Base-by-base conservation (phyloP, 2,113 vertebrate species). In the Scalopus aquaticus region DNA sequence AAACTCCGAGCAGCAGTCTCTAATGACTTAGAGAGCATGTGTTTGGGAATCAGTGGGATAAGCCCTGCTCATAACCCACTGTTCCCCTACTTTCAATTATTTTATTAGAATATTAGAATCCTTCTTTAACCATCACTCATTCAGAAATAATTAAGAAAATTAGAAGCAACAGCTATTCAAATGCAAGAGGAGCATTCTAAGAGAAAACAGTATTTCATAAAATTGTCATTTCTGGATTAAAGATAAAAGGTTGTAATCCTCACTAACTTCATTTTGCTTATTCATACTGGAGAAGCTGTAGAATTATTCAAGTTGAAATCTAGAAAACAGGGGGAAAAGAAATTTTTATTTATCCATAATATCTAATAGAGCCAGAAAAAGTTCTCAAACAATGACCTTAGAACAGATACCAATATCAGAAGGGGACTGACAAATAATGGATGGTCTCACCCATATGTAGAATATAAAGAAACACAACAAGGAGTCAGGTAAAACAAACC, bases 201-300 rank as follows among this genome's bases (percentile, higher is more conserved):
- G 22, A 80, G 54, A 88, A 83, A 92, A 72, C 5, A 64, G 6
- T 20, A 49, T 46, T 49, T 24, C 12, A 83, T 51, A 54, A 90
- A 94, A 78, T n/a, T n/a, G 17, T 73, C 35, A 90, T 87, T 81
- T 88, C 35, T 78, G 39, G 16, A 90, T 87, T 94, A 73, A 94
- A 94, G 44, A 87, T 54, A 16, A 81, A 77, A 62, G 28, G 51
- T 76, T 80, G 85, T 28, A 58, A 70, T 58, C 6, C 2, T 81
- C 44, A 30, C 15, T 85, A 44, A 70, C 37, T 44, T 90, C 35
- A 56, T 13, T 67, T 78, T 35, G 70, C 6, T 56, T 67, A 37
- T 26, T 28, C 58, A 72, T 58, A 65, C 32, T 62, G 92, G 20
- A 82, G 44, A 96, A 95, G 4, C 22, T 78, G 9, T 58, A 46